Evolutionary conservation across 2,113 vertebrate genomes (phyloP).

Genomic region (Chlorocebus sabaeus): DNA sequence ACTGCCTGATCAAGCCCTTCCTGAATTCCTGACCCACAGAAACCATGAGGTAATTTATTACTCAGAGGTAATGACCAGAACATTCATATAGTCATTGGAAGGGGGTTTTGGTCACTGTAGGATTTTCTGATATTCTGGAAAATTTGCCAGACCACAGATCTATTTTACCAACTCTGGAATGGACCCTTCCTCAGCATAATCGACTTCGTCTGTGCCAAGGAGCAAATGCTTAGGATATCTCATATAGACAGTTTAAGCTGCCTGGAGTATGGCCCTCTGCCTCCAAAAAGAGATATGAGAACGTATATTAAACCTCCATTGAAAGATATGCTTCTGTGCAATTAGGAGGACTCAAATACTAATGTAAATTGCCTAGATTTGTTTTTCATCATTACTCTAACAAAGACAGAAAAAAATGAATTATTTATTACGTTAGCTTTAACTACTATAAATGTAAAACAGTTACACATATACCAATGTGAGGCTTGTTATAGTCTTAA

Average conservation of each 20-base stretch:
- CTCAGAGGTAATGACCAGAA: constrained; percentile 52
- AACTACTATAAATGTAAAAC: constrained; percentile 71
- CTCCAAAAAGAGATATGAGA: constrained; percentile 48
- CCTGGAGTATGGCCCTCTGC: constrained; percentile 80
- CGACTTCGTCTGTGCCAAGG: constrained; percentile 79
- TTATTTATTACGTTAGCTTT: constrained; percentile 73
- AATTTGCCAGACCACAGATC: constrained; percentile 82
- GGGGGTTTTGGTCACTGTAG: constrained; percentile 78
- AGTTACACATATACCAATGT: constrained; percentile 52
- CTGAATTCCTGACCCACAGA: constrained; percentile 10
- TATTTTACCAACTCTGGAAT: constrained; percentile 83
- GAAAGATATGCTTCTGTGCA: constrained; percentile 51
- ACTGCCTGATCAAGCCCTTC: background rate
- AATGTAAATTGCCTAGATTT: constrained; percentile 54
- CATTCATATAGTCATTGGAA: constrained; percentile 83
- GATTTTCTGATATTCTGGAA: constrained; percentile 74
- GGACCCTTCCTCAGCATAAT: constrained; percentile 82
- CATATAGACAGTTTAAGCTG: constrained; percentile 80
- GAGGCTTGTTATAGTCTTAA: constrained; percentile 69
- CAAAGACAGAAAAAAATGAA: constrained; percentile 59
- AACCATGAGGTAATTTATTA: background rate
- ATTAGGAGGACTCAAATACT: constrained; percentile 58
- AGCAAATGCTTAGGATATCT: constrained; percentile 84
- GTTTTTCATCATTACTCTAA: constrained; percentile 72
- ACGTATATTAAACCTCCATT: constrained; percentile 41